Conservation (phyloP, 1,140 invertebrate species). For the Bombus terrestris region DNA sequence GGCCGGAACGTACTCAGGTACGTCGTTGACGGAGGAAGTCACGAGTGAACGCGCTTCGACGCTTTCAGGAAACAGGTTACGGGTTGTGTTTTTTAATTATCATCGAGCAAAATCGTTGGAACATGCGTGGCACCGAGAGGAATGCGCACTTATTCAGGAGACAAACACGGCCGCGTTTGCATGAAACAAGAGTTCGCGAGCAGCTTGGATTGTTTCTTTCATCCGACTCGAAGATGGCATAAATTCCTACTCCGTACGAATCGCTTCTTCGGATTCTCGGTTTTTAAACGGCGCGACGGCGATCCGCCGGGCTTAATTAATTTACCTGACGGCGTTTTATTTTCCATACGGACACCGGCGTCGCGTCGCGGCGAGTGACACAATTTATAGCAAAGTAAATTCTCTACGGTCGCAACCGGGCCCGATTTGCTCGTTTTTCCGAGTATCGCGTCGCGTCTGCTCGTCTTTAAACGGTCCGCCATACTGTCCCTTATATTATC, state of each 20-base stretch:
- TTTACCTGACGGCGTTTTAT: background rate
- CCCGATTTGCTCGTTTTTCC: slow-evolving; percentile 44
- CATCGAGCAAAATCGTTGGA: slow-evolving; percentile 8
- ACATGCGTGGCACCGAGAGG: background rate
- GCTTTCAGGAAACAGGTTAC: slow-evolving; percentile 46
- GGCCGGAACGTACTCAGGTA: too few relatives aligned
- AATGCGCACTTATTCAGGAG: slow-evolving; percentile 14
- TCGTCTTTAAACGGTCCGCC: slow-evolving; percentile 13
- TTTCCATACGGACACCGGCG: background rate
- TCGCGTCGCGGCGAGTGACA: slow-evolving; percentile 28
- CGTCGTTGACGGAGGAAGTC: slow-evolving; percentile 26
- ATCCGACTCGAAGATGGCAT: background rate
- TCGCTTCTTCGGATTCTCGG: background rate
- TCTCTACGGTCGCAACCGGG: slow-evolving; percentile 19
- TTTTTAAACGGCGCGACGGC: too few relatives aligned
- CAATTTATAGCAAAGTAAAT: slow-evolving; percentile 55
- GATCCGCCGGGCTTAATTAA: slow-evolving; percentile 1
- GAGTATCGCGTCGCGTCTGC: slow-evolving; percentile 32
- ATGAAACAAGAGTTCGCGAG: background rate
- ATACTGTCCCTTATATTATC: slow-evolving; percentile 52
- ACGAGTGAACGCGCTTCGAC: background rate
- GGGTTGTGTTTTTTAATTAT: slow-evolving; percentile 29
- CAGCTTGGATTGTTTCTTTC: background rate
- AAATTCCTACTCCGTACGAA: background rate
- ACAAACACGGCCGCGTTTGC: slow-evolving; percentile 11